These are phyloP conservation scores for Picathartes gymnocephalus DNA, from an alignment of 2,113 vertebrate species.

Conservation along the genomic window DNA sequence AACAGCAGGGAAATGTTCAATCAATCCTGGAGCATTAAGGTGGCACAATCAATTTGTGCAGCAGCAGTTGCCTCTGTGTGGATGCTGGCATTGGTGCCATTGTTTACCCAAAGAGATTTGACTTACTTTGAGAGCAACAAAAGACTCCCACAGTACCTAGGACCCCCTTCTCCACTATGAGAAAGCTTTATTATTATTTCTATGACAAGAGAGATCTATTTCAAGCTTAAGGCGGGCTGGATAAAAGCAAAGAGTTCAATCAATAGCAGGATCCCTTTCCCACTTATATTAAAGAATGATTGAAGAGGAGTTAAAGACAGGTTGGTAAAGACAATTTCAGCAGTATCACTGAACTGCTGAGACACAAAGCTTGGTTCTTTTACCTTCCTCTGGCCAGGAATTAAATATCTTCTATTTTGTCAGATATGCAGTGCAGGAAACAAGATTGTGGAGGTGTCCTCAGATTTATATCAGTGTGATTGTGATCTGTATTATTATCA, in stretches of 20 bases:
- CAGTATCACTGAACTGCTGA: not conserved
- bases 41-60: conserved; percentile 50
- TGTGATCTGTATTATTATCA: not conserved
- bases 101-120: conserved; percentile 3
- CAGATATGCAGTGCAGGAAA: not conserved
- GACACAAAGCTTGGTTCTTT: not conserved
- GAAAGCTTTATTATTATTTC: conserved; percentile 19
- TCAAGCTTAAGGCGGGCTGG: not conserved
- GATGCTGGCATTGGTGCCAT: not conserved
- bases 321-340: not conserved
- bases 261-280: not conserved
- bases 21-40: conserved; percentile 28
- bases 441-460: not conserved
- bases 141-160: not conserved
- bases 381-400: not conserved
- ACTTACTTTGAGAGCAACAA: not conserved
- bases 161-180: not conserved
- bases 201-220: conserved; percentile 3
- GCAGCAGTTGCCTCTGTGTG: not conserved
- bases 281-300: not conserved
- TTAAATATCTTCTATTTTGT: not conserved
- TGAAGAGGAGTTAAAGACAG: not conserved
- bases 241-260: conserved; percentile 6
- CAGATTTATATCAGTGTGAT: not conserved
- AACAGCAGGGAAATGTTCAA: conserved; percentile 20